Percentiles rank a stretch among this genome's conserved stretches.
Evolutionary conservation across 2,888 invertebrate genomes (phyloP).

Genomic region (Trichogramma dendrolimi): DNA sequence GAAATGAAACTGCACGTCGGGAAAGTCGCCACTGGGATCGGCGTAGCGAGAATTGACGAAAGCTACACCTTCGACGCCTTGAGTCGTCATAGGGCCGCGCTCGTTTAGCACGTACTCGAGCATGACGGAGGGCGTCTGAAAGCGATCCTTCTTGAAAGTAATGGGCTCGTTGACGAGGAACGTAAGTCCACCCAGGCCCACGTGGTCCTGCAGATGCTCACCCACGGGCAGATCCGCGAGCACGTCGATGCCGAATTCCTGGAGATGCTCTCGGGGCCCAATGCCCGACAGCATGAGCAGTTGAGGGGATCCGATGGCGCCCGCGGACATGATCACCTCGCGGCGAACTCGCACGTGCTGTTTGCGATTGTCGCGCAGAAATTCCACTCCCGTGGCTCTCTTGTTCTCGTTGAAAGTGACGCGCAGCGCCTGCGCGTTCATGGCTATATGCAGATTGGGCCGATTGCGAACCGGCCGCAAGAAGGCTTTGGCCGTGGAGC

Average conservation of each 20-base stretch:
- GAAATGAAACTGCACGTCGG: slow-evolving; percentile 84
- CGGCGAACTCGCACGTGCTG: slow-evolving; percentile 66
- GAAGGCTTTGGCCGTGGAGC: slow-evolving; percentile 83
- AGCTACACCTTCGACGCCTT: slow-evolving; percentile 80
- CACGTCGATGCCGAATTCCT: slow-evolving; percentile 69
- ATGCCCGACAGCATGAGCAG: slow-evolving; percentile 87
- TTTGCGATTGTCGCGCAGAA: slow-evolving; percentile 63
- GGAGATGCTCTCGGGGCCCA: slow-evolving; percentile 73
- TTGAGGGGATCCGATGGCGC: slow-evolving; percentile 84
- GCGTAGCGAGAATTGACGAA: slow-evolving; percentile 85
- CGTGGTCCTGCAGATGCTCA: slow-evolving; percentile 82
- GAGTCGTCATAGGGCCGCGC: slow-evolving; percentile 76
- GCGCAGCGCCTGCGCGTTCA: slow-evolving; percentile 70
- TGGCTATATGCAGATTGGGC: slow-evolving; percentile 73
- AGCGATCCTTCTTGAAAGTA: slow-evolving; percentile 72
- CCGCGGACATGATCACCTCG: slow-evolving; percentile 82
- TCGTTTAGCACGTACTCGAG: slow-evolving; percentile 79
- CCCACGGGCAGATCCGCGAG: slow-evolving; percentile 74
- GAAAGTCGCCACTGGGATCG: slow-evolving; percentile 71
- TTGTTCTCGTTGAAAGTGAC: slow-evolving; percentile 67
- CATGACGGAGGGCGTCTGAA: slow-evolving; percentile 71
- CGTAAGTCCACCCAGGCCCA: slow-evolving; percentile 79
- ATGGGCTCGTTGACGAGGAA: slow-evolving; percentile 78
- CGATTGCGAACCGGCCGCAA: slow-evolving; percentile 75
- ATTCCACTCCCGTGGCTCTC: slow-evolving; percentile 73